A percentile compares a stretch with the other conserved stretches of the same genome.
Evolutionary conservation across 1,140 invertebrate genomes (phyloP).

Genomic region (Drosophila azteca): DNA sequence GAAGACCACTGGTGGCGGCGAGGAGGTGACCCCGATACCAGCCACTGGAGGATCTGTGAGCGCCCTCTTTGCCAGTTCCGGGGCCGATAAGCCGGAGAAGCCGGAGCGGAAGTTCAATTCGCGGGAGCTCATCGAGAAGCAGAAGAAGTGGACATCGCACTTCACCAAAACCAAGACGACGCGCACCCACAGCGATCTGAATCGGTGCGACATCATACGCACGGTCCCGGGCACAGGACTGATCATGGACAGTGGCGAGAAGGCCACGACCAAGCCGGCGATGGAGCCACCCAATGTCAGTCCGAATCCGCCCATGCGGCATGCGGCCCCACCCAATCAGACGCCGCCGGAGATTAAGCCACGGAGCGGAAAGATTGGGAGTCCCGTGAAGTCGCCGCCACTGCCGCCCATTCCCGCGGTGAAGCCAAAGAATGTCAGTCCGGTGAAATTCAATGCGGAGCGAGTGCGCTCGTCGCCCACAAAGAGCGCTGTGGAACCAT

Average conservation of each 20-base stretch:
- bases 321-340: constrained; percentile 32
- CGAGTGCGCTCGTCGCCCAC: constrained; percentile 70
- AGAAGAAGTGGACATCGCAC: constrained; percentile 95
- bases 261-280: constrained; percentile 36
- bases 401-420: constrained; percentile 79
- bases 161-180: constrained; percentile 90
- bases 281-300: constrained; percentile 33
- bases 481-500: constrained; percentile 57
- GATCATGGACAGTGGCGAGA: constrained; percentile 65
- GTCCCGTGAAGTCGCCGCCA: constrained; percentile 80
- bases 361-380: constrained; percentile 73
- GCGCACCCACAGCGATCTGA: constrained; percentile 87
- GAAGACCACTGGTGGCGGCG: constrained; percentile 57
- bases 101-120: constrained; percentile 92
- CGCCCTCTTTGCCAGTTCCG: constrained; percentile 52
- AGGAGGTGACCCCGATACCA: constrained; percentile 76
- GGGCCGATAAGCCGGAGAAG: constrained; percentile 88
- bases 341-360: constrained; percentile 79
- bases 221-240: constrained; percentile 78
- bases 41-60: constrained; percentile 54
- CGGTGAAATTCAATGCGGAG: constrained; percentile 69
- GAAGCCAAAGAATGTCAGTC: constrained; percentile 78
- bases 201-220: constrained; percentile 84
- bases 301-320: constrained; percentile 62
- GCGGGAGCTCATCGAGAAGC: constrained; percentile 94